phyloP scores from a whole-genome alignment of 2,797 vertebrate genomes.

The Tragelaphus eurycerus region DNA sequence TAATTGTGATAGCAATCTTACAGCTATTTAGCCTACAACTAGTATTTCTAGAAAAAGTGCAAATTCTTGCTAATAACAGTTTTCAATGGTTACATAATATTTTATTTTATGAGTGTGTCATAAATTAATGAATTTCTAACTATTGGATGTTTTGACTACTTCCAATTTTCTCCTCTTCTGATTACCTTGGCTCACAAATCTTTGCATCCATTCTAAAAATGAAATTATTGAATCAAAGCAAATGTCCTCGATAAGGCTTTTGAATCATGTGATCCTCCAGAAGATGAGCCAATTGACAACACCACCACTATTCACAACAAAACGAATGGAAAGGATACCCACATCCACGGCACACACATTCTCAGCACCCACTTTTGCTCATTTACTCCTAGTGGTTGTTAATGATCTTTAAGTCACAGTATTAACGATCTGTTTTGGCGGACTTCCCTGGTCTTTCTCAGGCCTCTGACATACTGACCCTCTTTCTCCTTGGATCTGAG shows the following conservation, averaged over 20 bases:
- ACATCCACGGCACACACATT: fast-evolving
- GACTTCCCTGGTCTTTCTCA: not conserved
- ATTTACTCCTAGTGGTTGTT: not conserved
- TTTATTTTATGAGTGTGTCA: not conserved
- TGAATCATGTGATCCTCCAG: not conserved
- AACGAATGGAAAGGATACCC: not conserved
- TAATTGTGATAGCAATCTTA: not conserved
- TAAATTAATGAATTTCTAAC: not conserved
- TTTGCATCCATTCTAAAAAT: not conserved
- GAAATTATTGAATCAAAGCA: not conserved
- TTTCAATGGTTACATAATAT: not conserved
- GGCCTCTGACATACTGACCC: not conserved
- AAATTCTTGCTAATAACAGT: not conserved
- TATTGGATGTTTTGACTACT: not conserved
- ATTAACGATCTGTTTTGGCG: not conserved
- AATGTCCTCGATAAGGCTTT: not conserved
- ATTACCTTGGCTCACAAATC: not conserved
- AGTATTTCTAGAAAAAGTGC: not conserved
- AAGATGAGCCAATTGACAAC: not conserved
- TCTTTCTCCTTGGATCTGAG: not conserved
- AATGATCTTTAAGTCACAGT: not conserved
- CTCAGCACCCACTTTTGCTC: not conserved
- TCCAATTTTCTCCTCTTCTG: not conserved
- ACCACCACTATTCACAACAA: not conserved
- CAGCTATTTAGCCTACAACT: not conserved